Conservation (phyloP, 2,797 vertebrate species). For the Tragelaphus eurycerus region DNA sequence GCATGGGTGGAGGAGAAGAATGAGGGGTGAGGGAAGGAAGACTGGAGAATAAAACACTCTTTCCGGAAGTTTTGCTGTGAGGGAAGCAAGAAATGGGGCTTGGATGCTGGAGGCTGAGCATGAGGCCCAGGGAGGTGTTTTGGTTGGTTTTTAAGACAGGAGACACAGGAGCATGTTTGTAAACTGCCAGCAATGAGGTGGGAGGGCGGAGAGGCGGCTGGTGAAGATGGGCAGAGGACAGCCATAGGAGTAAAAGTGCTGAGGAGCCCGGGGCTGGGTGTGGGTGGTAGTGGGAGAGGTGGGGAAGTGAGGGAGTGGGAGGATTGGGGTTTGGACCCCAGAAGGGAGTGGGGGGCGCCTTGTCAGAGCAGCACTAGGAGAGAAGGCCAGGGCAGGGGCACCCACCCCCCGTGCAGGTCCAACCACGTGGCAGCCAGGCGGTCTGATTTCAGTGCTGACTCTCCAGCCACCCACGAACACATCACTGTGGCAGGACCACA, state of each 20-base stretch:
- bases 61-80: not conserved
- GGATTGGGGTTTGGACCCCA: no score
- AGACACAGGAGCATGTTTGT: not conserved
- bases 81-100: not conserved
- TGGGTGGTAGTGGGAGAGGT: not conserved
- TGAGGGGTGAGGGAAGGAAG: not conserved
- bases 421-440: not conserved
- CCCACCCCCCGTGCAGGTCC: not conserved
- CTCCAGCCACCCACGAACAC: fast-evolving
- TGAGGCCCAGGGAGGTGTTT: no score
- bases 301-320: not conserved
- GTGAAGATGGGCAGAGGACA: not conserved
- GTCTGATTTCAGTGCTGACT: not conserved
- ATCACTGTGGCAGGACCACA: not conserved
- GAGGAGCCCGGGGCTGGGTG: not conserved
- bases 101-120: not conserved
- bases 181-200: not conserved
- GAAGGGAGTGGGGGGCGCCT: not conserved
- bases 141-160: not conserved
- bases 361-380: not conserved
- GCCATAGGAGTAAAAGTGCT: not conserved
- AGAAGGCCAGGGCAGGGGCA: not conserved
- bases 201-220: no score
- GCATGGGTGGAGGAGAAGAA: not conserved
- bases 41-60: not conserved